Evolutionary conservation across 2,113 vertebrate genomes (phyloP).

Genomic region (Pterocles orientalis): DNA sequence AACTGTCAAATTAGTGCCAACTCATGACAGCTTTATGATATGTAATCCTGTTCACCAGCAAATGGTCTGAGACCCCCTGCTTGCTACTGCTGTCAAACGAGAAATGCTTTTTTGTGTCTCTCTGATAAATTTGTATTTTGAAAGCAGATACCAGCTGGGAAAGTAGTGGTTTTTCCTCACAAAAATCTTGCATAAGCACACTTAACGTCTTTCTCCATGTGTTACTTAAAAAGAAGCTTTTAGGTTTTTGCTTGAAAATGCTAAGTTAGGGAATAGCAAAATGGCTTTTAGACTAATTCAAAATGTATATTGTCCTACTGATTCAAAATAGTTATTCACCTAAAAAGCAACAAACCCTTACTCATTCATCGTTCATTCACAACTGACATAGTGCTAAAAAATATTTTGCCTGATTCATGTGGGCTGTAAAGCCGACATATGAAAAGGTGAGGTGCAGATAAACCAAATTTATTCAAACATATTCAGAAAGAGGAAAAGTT

Average conservation of each 20-base stretch:
- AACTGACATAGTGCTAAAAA: not conserved
- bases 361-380: not conserved
- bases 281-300: not conserved
- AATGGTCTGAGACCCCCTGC: slow-evolving; percentile 66
- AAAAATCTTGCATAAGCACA: not conserved
- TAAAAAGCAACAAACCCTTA: not conserved
- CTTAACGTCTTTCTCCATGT: not conserved
- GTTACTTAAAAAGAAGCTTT: not conserved
- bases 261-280: not conserved
- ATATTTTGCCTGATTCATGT: not conserved
- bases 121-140: slow-evolving; percentile 57
- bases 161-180: not conserved
- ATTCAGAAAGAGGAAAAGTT: not conserved
- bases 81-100: slow-evolving; percentile 56
- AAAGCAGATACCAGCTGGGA: slow-evolving; percentile 53
- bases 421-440: fast-evolving
- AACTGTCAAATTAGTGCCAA: slow-evolving; percentile 72
- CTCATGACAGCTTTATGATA: slow-evolving; percentile 73
- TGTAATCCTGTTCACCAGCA: slow-evolving; percentile 68
- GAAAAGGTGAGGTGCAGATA: not conserved
- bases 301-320: not conserved
- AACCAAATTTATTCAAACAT: not conserved
- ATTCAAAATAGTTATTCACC: not conserved
- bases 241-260: not conserved
- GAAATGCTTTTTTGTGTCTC: slow-evolving; percentile 28